Conservation (phyloP, 1,140 invertebrate species). For the Chymomyza costata region DNA sequence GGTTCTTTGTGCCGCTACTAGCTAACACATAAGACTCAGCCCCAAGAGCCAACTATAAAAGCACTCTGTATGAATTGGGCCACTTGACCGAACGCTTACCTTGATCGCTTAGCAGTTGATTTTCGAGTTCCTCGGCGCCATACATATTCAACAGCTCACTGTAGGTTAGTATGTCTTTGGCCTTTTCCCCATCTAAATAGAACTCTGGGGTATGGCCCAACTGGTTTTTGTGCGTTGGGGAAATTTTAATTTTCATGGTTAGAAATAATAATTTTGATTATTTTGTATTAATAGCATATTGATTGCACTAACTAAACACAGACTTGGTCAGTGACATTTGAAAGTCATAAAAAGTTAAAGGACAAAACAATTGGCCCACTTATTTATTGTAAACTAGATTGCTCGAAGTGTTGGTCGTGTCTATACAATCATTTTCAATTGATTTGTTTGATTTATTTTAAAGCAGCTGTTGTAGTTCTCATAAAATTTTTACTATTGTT, state of each 20-base stretch:
- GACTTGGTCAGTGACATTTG: constrained; percentile 33
- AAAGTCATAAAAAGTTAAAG: too few relatives aligned
- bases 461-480: constrained; percentile 25
- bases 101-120: constrained; percentile 85
- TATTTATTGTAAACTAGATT: not conserved
- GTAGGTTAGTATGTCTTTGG: constrained; percentile 79
- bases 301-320: constrained; percentile 26
- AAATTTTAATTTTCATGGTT: constrained; percentile 41
- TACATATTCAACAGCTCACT: constrained; percentile 82
- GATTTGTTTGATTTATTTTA: too few relatives aligned
- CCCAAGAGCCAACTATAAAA: constrained; percentile 2
- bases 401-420: too few relatives aligned
- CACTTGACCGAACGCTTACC: constrained; percentile 76
- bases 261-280: constrained; percentile 24
- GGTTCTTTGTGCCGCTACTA: too few relatives aligned
- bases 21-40: too few relatives aligned
- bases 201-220: constrained; percentile 84
- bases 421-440: too few relatives aligned
- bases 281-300: constrained; percentile 54
- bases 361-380: constrained; percentile 50
- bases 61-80: not conserved
- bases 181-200: constrained; percentile 82
- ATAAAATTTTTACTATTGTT: not conserved
- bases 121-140: constrained; percentile 80
- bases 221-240: constrained; percentile 75